Evolutionary conservation across 2,113 vertebrate genomes (phyloP).

Genomic region (Gorilla gorilla): DNA sequence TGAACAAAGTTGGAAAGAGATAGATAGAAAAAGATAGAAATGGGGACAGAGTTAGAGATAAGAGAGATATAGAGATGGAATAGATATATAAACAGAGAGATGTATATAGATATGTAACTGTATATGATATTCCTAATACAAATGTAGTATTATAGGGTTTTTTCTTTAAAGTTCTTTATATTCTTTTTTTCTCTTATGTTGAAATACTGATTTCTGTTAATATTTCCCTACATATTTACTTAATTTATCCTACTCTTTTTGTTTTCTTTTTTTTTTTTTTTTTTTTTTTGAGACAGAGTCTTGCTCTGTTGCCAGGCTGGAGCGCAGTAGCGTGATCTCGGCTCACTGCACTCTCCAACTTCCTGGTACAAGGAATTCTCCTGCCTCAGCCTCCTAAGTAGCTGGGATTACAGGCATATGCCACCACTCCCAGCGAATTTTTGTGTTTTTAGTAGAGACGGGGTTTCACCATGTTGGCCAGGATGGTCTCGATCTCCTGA

Average conservation of each 20-base stretch:
- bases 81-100: background rate
- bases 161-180: background rate
- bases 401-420: too few species aligned
- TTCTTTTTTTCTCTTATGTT: background rate
- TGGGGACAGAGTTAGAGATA: background rate
- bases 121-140: background rate
- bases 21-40: background rate
- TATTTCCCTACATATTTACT: background rate
- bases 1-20: background rate
- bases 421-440: too few species aligned
- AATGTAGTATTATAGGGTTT: background rate
- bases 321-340: too few species aligned
- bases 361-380: too few species aligned
- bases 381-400: too few species aligned
- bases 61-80: background rate
- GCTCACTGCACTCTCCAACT: too few species aligned
- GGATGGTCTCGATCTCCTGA: too few species aligned
- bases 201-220: background rate
- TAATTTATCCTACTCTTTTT: background rate
- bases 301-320: too few species aligned
- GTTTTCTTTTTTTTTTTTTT: too few species aligned
- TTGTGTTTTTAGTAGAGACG: too few species aligned
- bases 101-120: background rate
- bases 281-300: too few species aligned
- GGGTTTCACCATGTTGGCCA: too few species aligned